A percentile compares a stretch with the other conserved stretches of the same genome.
phyloP scores from a whole-genome alignment of 1,140 invertebrate species.

The Penaeus vannamei region DNA sequence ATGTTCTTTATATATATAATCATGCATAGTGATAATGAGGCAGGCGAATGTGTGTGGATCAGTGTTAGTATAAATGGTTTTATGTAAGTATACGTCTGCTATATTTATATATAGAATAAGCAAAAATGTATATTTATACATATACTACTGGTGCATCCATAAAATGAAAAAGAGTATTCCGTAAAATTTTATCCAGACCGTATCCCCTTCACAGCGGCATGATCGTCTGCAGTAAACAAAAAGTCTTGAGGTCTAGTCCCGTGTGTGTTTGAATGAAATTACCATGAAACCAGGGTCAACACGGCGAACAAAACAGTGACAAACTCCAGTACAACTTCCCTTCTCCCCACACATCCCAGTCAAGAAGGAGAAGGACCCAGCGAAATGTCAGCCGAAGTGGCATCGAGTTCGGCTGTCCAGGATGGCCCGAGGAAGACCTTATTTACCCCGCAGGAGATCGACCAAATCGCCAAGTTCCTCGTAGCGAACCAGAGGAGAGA shows the following conservation, averaged over 20 bases:
- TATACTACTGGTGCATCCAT: neutral
- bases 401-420: neutral
- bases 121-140: neutral
- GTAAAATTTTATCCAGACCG: neutral
- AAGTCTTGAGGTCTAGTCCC: too few relatives aligned
- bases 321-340: too few relatives aligned
- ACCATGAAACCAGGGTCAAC: too few relatives aligned
- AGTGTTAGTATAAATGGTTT: neutral
- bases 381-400: neutral
- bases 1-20: too few relatives aligned
- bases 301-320: too few relatives aligned
- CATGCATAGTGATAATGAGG: too few relatives aligned
- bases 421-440: neutral
- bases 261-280: too few relatives aligned
- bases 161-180: neutral
- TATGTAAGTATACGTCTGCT: neutral
- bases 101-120: too few relatives aligned
- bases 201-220: too few relatives aligned
- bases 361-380: neutral
- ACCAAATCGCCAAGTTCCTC: constrained; percentile 55
- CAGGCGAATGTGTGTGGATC: too few relatives aligned
- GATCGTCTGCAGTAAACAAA: too few relatives aligned
- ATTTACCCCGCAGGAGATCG: constrained; percentile 47
- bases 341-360: neutral
- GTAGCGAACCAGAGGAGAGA: constrained; percentile 56